phyloP scores from a whole-genome alignment of 1,140 invertebrate species.

The Epicauta chinensis region DNA sequence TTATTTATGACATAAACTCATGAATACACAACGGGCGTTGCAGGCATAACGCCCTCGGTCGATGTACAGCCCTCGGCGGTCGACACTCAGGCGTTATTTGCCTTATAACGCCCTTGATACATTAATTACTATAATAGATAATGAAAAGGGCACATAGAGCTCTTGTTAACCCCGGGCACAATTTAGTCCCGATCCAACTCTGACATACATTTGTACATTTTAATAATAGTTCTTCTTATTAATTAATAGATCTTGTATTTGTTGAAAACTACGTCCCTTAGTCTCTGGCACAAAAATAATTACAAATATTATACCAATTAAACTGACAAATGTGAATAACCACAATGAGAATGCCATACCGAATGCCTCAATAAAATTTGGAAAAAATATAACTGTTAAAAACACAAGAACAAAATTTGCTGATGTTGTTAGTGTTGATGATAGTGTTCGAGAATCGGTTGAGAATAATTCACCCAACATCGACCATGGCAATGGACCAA shows the following conservation, averaged over 20 bases:
- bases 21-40: too few relatives aligned
- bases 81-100: too few relatives aligned
- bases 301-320: conserved; percentile 55
- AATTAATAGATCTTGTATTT: conserved; percentile 53
- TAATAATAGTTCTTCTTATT: too few relatives aligned
- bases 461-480: conserved; percentile 69
- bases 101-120: too few relatives aligned
- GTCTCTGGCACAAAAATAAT: conserved; percentile 62
- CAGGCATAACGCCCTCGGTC: too few relatives aligned
- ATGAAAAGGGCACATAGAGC: too few relatives aligned
- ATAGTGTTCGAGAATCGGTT: background rate
- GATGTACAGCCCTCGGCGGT: too few relatives aligned
- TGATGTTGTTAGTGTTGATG: background rate
- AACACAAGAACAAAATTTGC: conserved; percentile 3
- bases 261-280: conserved; percentile 62
- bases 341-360: conserved; percentile 1
- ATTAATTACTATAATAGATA: too few relatives aligned
- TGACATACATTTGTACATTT: too few relatives aligned
- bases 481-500: conserved; percentile 70
- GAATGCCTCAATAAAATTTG: background rate
- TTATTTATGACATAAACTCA: too few relatives aligned
- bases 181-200: too few relatives aligned
- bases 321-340: conserved; percentile 46
- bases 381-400: conserved; percentile 1
- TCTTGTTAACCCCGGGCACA: too few relatives aligned